Percentiles rank a stretch among this genome's conserved stretches.
Conservation (phyloP, 2,888 invertebrate genomes). For the Drosophila villosipedis region DNA sequence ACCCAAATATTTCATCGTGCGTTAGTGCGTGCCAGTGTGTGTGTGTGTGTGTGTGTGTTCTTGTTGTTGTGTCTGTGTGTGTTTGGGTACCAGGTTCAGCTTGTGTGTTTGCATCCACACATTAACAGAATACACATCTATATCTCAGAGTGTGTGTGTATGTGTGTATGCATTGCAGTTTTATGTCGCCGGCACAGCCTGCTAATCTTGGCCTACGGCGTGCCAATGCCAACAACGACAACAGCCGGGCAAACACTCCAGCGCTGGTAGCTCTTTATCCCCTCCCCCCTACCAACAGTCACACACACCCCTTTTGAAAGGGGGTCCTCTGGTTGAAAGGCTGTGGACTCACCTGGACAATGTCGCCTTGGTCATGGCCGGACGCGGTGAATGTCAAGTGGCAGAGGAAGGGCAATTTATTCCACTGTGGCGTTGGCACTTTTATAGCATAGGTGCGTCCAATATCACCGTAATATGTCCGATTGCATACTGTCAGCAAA, state of each 20-base stretch:
- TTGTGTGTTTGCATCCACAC: conserved; percentile 6
- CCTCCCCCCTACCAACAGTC: no score
- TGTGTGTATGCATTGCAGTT: conserved; percentile 61
- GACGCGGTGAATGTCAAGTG: conserved; percentile 96
- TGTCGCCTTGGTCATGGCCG: conserved; percentile 94
- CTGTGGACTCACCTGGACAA: conserved; percentile 89
- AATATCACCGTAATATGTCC: conserved; percentile 95
- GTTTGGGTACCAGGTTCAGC: conserved; percentile 7
- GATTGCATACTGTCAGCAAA: conserved; percentile 89
- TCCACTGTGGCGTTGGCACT: conserved; percentile 90
- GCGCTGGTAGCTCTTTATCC: not conserved
- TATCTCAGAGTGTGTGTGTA: not conserved
- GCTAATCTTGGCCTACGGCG: conserved; percentile 72
- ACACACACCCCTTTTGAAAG: not conserved
- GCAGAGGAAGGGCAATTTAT: conserved; percentile 93
- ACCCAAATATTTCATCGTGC: conserved; percentile 61
- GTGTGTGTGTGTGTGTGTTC: not conserved
- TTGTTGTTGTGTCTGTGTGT: not conserved
- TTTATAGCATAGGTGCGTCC: conserved; percentile 93
- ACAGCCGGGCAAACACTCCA: conserved; percentile 39
- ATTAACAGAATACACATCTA: not conserved
- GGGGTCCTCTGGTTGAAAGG: not conserved
- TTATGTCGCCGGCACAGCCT: conserved; percentile 60
- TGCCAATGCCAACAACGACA: conserved; percentile 58
- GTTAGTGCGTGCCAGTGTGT: conserved; percentile 30